Evolutionary conservation across 2,797 vertebrate genomes (phyloP), one percentile per base, ranked within the genome.

Genomic region (Tokudaia tokunoshimensis): DNA sequence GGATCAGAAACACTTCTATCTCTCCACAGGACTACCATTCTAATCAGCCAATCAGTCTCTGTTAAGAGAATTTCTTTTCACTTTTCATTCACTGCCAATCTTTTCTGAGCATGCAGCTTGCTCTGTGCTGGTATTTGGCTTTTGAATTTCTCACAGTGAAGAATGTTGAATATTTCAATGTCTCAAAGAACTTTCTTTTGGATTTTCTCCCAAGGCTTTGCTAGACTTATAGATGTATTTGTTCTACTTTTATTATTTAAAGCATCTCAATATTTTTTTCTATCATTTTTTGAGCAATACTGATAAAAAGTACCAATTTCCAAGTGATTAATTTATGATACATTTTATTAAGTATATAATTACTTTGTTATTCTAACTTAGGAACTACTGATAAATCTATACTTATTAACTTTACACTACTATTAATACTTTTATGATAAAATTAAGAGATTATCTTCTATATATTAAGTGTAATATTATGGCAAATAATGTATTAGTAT

Each of bases 311-410:
- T 85, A 12, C 9, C 12, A 87, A 10, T 65, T 59, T 31, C 57
- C 41, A 80, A 20, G 47, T 93, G 22, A 93, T 47, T 87, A 67
- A 65, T 11, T 22, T 70, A 75, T 41, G 24, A 67, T 55, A 4
- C 74, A 92, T 63, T 82, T 63, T 75, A 63, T 67, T 57, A 26
- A 26, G 70, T n/a, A 55, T 52, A 41, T 31, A 14, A 3, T 92
- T 95, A 52, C 15, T 72, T 72, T 57, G 89, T 29, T 14, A 83
- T 75, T 82, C 96, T 90, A 74, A 70, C 7, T 63, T 34, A 85
- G 26, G 24, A 90, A 75, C 24, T 76, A 70, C 0, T 90, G 22
- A 55, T 15, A 89, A 29, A 63, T 50, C 63, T 15, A n/a, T 47
- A 59, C 0, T 2, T 92, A 47, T 52, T 63, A 17, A 37, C 52